Conservation (phyloP, 2,113 vertebrate species). For the Oryzias woworae region DNA sequence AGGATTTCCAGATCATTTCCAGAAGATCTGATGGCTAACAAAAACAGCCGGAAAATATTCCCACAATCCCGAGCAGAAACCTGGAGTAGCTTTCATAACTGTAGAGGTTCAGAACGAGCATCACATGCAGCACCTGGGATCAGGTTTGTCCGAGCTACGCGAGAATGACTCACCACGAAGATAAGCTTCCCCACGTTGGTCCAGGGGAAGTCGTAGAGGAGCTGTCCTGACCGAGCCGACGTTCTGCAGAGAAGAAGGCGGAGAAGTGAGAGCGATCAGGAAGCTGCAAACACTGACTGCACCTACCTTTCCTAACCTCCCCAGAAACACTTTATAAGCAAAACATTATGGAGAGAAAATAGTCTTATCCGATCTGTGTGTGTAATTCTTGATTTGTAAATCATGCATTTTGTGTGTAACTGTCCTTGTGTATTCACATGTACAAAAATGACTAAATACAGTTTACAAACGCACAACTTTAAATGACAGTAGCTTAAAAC, state of each 20-base stretch:
- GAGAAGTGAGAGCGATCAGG: too few relatives aligned
- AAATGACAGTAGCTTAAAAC: too few relatives aligned
- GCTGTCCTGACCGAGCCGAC: conserved; percentile 87
- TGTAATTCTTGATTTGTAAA: too few relatives aligned
- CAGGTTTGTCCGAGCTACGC: conserved; percentile 2
- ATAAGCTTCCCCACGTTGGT: conserved; percentile 97
- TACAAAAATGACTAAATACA: too few relatives aligned
- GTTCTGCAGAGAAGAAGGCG: conserved; percentile 78
- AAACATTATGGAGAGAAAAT: too few relatives aligned
- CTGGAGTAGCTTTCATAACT: conserved; percentile 19
- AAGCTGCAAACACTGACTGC: too few relatives aligned
- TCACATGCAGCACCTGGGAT: neutral
- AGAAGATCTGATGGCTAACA: conserved; percentile 47
- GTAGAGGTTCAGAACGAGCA: neutral
- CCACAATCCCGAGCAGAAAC: conserved; percentile 33
- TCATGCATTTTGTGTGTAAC: too few relatives aligned
- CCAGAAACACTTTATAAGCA: too few relatives aligned
- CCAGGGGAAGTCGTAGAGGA: conserved; percentile 97
- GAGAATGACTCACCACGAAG: conserved; percentile 89
- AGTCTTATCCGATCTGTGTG: too few relatives aligned
- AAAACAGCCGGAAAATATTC: conserved; percentile 51
- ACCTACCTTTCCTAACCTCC: too few relatives aligned
- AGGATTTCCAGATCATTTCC: conserved; percentile 64
- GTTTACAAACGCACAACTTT: too few relatives aligned
- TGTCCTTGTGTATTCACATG: too few relatives aligned